phyloP scores from a whole-genome alignment of 2,888 invertebrate species.

The Mythimna impura region DNA sequence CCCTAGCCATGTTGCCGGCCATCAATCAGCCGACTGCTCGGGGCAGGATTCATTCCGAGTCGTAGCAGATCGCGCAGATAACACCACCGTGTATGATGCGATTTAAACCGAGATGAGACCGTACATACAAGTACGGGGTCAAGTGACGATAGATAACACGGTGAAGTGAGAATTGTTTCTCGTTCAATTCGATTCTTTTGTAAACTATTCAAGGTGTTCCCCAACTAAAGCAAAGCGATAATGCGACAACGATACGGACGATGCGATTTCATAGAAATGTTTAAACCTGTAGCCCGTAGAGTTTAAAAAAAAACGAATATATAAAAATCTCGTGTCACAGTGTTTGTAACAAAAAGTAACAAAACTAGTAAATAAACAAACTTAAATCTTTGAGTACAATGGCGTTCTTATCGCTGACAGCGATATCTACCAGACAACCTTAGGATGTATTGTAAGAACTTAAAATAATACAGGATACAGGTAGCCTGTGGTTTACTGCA shows the following conservation, averaged over 20 bases:
- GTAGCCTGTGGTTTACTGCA: no score
- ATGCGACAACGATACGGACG: neutral
- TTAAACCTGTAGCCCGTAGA: no score
- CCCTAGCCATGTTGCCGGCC: slow-evolving; percentile 62
- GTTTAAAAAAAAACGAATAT: no score
- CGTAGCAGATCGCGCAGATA: slow-evolving; percentile 71
- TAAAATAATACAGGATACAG: no score
- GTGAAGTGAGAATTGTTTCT: slow-evolving; percentile 30
- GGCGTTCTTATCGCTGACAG: no score
- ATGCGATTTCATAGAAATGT: neutral
- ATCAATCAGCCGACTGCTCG: slow-evolving; percentile 77
- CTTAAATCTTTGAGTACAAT: no score
- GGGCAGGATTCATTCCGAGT: slow-evolving; percentile 70
- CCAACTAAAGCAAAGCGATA: no score
- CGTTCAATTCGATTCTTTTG: neutral
- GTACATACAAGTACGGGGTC: slow-evolving; percentile 47
- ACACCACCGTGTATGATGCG: slow-evolving; percentile 74
- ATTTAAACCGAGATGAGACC: slow-evolving; percentile 70
- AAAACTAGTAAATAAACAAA: no score
- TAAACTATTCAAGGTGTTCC: neutral
- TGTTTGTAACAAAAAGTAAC: no score
- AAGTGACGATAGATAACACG: slow-evolving; percentile 61
- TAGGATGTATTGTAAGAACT: no score
- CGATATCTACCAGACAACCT: no score
- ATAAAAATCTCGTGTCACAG: no score